Evolutionary conservation across 2,797 vertebrate genomes (phyloP).

Genomic region (Apogon talboti): DNA sequence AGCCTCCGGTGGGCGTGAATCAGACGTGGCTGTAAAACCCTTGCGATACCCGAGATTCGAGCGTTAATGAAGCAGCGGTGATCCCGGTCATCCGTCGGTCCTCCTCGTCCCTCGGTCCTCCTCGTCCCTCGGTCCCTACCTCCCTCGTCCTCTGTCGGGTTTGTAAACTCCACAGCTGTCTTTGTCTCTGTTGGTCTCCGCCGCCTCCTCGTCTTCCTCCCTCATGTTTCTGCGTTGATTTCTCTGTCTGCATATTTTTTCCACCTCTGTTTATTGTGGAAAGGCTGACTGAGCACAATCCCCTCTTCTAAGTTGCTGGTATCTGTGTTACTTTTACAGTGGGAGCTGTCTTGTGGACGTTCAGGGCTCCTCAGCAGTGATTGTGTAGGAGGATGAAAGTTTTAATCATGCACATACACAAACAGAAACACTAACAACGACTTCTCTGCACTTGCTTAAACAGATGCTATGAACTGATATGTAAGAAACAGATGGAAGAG

Average conservation of each 20-base stretch:
- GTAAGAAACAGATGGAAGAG: too few species aligned
- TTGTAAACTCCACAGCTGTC: slow-evolving; percentile 1
- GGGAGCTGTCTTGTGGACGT: background rate
- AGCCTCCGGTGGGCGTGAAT: background rate
- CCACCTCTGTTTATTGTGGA: background rate
- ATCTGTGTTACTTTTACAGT: slow-evolving; percentile 15
- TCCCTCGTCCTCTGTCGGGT: too few species aligned
- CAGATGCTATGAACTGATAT: too few species aligned
- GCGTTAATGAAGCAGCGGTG: slow-evolving; percentile 18
- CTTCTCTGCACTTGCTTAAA: background rate
- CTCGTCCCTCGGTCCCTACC: too few species aligned
- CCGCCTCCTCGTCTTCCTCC: too few species aligned
- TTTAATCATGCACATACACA: background rate
- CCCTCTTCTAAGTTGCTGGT: slow-evolving; percentile 3
- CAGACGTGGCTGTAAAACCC: background rate
- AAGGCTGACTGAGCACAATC: slow-evolving; percentile 2
- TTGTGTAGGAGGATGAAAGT: background rate
- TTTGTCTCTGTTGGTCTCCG: background rate
- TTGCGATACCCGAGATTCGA: slow-evolving; percentile 3
- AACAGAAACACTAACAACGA: too few species aligned
- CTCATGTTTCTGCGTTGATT: background rate
- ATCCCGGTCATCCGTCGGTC: background rate
- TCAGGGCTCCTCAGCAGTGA: background rate
- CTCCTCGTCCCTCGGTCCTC: too few species aligned
- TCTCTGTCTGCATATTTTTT: slow-evolving; percentile 11